A percentile compares a stretch with the other conserved stretches of the same genome.
Evolutionary conservation across 2,797 vertebrate genomes (phyloP).

Genomic region (Liasis olivaceus): DNA sequence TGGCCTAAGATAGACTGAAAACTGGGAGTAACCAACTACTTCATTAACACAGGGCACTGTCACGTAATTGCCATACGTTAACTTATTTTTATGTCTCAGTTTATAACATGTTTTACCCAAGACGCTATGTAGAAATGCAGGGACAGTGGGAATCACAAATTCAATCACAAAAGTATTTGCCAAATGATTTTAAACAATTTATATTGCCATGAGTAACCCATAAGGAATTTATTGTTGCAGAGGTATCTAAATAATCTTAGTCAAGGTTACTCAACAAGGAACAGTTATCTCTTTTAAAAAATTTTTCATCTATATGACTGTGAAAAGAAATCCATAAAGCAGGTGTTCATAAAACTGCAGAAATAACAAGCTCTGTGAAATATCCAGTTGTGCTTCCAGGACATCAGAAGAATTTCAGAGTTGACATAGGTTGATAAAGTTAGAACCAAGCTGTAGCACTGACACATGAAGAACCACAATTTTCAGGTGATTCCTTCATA

Average conservation of each 20-base stretch:
- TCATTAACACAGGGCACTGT: background rate
- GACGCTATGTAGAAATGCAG: background rate
- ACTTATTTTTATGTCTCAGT: background rate
- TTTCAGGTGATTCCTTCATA: background rate
- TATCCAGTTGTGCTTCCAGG: background rate
- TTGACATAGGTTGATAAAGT: background rate
- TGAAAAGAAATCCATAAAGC: slow-evolving; percentile 7
- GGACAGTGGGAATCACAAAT: background rate
- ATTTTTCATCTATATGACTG: slow-evolving; percentile 1
- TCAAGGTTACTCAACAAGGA: background rate
- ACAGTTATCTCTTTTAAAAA: background rate
- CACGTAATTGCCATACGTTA: slow-evolving; percentile 10
- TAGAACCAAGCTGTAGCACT: background rate
- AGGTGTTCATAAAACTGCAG: slow-evolving; percentile 35
- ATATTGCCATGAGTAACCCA: background rate
- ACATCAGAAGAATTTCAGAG: background rate
- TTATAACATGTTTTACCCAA: background rate
- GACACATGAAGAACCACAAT: background rate
- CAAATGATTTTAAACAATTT: background rate
- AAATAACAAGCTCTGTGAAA: background rate
- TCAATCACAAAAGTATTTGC: background rate
- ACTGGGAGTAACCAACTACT: background rate
- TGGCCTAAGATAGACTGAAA: background rate
- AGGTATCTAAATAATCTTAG: background rate
- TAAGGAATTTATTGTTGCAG: background rate